Evolutionary conservation across 2,797 vertebrate species (phyloP), one percentile per base, ranked within the genome.

Genomic region (Sandelia bainsii): DNA sequence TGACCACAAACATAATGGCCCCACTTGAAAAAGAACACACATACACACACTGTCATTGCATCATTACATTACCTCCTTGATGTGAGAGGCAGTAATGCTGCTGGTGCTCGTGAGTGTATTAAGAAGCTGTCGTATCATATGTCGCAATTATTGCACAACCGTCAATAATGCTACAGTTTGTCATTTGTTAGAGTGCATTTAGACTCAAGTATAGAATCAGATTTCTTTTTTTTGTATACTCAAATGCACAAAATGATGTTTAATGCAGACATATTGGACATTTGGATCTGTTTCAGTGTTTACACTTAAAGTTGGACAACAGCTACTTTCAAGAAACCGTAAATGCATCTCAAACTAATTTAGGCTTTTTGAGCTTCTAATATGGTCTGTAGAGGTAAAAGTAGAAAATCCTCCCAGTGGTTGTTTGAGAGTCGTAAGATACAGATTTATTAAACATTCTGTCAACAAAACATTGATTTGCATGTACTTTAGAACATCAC

Each of bases 1-100:
- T 85, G 81, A 91, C 88, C 92, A 78, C 92, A 93, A 86, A 87
- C 91, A 90, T 94, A 93, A 94, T 94, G 93, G 92, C 81, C 59
- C 87, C 90, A 92, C 88, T 93, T 91, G 86, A 91, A 86, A 79
- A 86, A 90, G 84, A 72, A 84, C 80, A 84, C 80, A 65, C 51
- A 32, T 59, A 64, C 44, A 54, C 56, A 61, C 61, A 7, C 59
- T 76, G 62, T 79, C 80, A 73, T 69, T 62, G 48, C 51, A 69
- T 77, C 54, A 82, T 86, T 80, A 58, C 80, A 88, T 90, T 87
- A 87, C 74, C 80, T 81, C 50, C 2, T 45, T 70, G 60, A 86
- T 80, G 79, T 77, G 50, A 85, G 68, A 76, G 80, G 51, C 79
- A 61, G 4, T 88, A 82, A 89, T 85, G 77, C 67, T 81, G 67